Base-by-base conservation (phyloP, 2,888 invertebrate genomes). In the Pyrocoelia pectoralis region DNA sequence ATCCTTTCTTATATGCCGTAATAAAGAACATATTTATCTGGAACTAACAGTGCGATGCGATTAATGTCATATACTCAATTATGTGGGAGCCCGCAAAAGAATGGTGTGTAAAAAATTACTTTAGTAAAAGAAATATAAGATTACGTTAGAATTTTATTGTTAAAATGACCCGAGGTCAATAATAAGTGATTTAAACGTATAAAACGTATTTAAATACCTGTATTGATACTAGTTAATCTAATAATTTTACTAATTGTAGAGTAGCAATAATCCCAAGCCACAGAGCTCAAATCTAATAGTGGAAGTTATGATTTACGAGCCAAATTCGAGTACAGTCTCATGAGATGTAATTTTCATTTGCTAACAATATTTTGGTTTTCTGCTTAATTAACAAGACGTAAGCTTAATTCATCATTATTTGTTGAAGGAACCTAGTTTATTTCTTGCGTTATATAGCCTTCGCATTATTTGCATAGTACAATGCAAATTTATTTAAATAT, bases 351-450 rank as follows among this genome's bases (percentile, higher is more conserved):
- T 61, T 61, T 61, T 56, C 55, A 55, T 61, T 55, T 56, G 40
- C 40, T 50, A 61, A 50, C 55, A 61, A 61, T 61, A 56, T 56
- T 56, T 56, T 49, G 41, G 49, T 55, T 61, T 56, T 61, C 61
- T 29, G 50, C 50, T 61, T 61, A 61, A 61, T 61, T 61, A 56
- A 61, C 55, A 56, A 56, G 24, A 61, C 49, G 29, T 19, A 54
- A 60, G 29, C 49, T 17, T 50, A 49, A 55, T 55, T 55, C 55
- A 55, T 61, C 50, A 61, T 61, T 61, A 55, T 41, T 50, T 56
- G 61, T 61, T 61, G 50, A 61, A 61, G 33, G 33, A 33, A n/a
- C 10, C 33, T 24, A 24, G 24, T 24, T 24, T 24, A 24, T 33
- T 33, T 33, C 33, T 33, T 10, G 33, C 3, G 24, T 24, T 24